Percentiles rank a stretch among this genome's conserved stretches.
Evolutionary conservation across 1,140 invertebrate species (phyloP).

Genomic region (Acyrthosiphon pisum): DNA sequence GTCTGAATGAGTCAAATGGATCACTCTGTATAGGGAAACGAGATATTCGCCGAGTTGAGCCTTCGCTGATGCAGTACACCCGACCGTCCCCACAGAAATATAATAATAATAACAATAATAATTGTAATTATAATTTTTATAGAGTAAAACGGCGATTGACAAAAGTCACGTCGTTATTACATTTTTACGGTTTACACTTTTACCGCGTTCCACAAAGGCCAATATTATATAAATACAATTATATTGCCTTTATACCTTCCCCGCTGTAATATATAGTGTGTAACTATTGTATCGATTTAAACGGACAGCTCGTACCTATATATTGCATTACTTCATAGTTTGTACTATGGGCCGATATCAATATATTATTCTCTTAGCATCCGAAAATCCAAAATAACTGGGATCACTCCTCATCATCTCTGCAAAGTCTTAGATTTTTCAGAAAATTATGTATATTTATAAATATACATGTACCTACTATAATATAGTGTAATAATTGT

Average conservation of each 20-base stretch:
- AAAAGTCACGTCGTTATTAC: background rate
- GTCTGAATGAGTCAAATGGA: too few species aligned
- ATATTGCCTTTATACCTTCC: background rate
- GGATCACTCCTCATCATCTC: background rate
- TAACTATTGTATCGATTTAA: background rate
- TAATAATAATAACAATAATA: background rate
- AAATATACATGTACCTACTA: background rate
- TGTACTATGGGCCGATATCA: background rate
- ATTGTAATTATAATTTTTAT: background rate
- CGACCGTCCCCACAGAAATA: background rate
- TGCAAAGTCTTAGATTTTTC: background rate
- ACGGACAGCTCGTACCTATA: background rate
- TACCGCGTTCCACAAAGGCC: background rate
- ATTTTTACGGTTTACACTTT: background rate
- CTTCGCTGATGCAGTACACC: too few species aligned
- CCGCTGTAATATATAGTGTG: background rate
- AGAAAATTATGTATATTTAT: background rate
- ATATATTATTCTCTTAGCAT: background rate
- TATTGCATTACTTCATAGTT: too few species aligned
- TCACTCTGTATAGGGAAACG: too few species aligned
- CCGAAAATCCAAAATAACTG: background rate
- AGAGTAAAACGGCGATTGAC: background rate
- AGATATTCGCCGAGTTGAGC: too few species aligned
- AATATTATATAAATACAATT: background rate
- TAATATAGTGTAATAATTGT: too few species aligned